Percentiles rank a stretch among this genome's conserved stretches.
Evolutionary conservation across 2,888 invertebrate species (phyloP).

Genomic region (Drosophila rellima): DNA sequence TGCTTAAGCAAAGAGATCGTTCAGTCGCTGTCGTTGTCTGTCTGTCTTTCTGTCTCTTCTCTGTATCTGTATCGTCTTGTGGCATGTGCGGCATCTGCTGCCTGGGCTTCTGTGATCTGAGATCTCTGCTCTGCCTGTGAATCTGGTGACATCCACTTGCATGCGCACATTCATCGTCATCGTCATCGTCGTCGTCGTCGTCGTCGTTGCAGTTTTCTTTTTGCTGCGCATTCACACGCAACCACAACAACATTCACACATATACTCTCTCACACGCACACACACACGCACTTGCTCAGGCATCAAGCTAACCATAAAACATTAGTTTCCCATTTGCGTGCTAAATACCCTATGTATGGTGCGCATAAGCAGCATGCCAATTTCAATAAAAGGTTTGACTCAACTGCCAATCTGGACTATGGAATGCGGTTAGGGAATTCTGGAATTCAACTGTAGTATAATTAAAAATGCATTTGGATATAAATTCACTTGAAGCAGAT

Average conservation of each 20-base stretch:
- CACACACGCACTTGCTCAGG: conserved; percentile 40
- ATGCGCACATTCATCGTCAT: conserved; percentile 72
- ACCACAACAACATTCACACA: conserved; percentile 39
- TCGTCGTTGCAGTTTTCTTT: conserved; percentile 34
- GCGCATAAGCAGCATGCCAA: conserved; percentile 44
- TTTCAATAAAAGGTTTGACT: conserved; percentile 37
- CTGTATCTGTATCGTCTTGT: conserved; percentile 79
- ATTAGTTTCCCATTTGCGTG: conserved; percentile 80
- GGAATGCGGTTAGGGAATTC: conserved; percentile 43
- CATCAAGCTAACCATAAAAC: conserved; percentile 73
- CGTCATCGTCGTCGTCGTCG: conserved; percentile 55
- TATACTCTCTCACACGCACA: conserved; percentile 41
- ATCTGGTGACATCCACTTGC: conserved; percentile 79
- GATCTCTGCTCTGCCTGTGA: conserved; percentile 59
- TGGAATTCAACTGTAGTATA: conserved; percentile 31
- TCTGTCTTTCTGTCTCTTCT: background rate
- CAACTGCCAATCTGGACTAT: conserved; percentile 20
- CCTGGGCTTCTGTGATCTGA: conserved; percentile 71
- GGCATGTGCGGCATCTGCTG: conserved; percentile 80
- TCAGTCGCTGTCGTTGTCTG: background rate
- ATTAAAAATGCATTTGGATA: conserved; percentile 11
- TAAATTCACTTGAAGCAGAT: conserved; percentile 10
- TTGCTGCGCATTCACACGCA: conserved; percentile 69
- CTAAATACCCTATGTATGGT: conserved; percentile 75
- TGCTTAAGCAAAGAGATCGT: background rate